phyloP scores from a whole-genome alignment of 2,113 vertebrate genomes.

The Megaceryle torquata region DNA sequence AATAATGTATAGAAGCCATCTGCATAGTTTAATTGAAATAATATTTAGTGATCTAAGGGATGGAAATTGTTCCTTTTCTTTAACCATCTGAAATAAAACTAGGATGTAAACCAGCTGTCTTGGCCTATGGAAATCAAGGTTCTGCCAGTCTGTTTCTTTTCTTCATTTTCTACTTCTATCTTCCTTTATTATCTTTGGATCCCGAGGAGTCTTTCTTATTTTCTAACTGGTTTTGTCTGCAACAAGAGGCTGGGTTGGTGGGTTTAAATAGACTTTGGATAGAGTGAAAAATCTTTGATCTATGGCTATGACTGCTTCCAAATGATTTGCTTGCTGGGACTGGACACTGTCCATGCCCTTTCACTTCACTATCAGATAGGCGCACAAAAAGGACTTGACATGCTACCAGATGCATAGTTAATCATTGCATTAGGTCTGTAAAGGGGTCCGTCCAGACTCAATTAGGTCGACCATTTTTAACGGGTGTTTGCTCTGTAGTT shows the following conservation, averaged over 20 bases:
- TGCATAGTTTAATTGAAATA: conserved; percentile 70
- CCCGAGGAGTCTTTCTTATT: conserved; percentile 81
- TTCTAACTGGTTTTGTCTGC: conserved; percentile 76
- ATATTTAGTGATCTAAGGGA: conserved; percentile 71
- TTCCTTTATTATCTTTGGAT: conserved; percentile 83
- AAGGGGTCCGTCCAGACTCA: conserved; percentile 54
- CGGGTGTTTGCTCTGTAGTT: conserved; percentile 37
- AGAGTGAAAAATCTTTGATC: conserved; percentile 89
- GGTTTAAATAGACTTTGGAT: conserved; percentile 75
- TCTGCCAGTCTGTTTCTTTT: conserved; percentile 79
- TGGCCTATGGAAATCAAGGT: conserved; percentile 69
- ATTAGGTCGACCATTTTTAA: conserved; percentile 62
- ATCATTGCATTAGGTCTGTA: conserved; percentile 73
- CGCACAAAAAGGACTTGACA: conserved; percentile 74
- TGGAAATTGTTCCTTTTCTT: conserved; percentile 68
- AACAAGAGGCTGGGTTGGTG: conserved; percentile 66
- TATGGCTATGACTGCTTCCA: conserved; percentile 83
- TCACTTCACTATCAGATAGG: conserved; percentile 84
- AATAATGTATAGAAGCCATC: conserved; percentile 57
- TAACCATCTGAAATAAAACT: conserved; percentile 69
- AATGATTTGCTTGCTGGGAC: conserved; percentile 89
- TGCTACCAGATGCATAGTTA: conserved; percentile 81
- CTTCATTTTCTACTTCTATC: conserved; percentile 74
- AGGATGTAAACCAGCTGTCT: conserved; percentile 77
- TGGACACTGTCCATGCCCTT: conserved; percentile 89